phyloP scores from a whole-genome alignment of 2,888 invertebrate genomes.

The Drosophila imparisetae region DNA sequence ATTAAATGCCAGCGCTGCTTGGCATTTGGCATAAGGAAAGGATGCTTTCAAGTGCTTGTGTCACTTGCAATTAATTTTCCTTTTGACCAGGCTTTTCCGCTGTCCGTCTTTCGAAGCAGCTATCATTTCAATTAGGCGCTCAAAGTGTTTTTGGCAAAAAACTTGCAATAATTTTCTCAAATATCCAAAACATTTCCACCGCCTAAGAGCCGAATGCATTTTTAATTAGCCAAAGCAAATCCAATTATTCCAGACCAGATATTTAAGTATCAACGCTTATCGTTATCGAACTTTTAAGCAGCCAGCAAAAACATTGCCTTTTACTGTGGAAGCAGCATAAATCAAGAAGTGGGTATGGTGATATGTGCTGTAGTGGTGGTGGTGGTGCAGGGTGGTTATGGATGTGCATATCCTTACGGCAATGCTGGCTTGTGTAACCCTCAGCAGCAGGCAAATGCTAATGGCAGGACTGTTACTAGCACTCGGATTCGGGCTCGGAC shows the following conservation, averaged over 20 bases:
- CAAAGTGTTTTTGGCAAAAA: constrained; percentile 53
- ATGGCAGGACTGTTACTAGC: constrained; percentile 55
- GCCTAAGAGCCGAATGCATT: constrained; percentile 75
- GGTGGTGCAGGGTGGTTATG: neutral
- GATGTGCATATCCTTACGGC: constrained; percentile 19
- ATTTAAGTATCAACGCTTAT: constrained; percentile 40
- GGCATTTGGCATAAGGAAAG: constrained; percentile 46
- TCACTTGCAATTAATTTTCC: constrained; percentile 75
- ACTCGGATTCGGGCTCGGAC: constrained; percentile 12
- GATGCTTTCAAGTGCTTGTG: constrained; percentile 70
- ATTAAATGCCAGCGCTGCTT: constrained; percentile 70
- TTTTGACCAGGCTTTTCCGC: constrained; percentile 66
- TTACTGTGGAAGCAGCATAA: constrained; percentile 1
- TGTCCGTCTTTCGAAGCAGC: constrained; percentile 12
- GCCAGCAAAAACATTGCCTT: constrained; percentile 37
- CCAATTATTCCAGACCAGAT: constrained; percentile 54
- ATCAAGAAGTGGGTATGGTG: neutral
- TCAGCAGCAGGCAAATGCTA: constrained; percentile 63
- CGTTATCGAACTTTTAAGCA: constrained; percentile 50
- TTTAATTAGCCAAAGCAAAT: constrained; percentile 68
- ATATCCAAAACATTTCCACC: constrained; percentile 44
- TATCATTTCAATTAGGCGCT: constrained; percentile 71
- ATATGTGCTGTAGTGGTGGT: neutral
- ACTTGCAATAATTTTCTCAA: constrained; percentile 64
- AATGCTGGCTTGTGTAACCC: constrained; percentile 50